These are phyloP conservation scores for Chiloscyllium punctatum DNA, from an alignment of 2,797 vertebrate genomes.

Conservation along the genomic window DNA sequence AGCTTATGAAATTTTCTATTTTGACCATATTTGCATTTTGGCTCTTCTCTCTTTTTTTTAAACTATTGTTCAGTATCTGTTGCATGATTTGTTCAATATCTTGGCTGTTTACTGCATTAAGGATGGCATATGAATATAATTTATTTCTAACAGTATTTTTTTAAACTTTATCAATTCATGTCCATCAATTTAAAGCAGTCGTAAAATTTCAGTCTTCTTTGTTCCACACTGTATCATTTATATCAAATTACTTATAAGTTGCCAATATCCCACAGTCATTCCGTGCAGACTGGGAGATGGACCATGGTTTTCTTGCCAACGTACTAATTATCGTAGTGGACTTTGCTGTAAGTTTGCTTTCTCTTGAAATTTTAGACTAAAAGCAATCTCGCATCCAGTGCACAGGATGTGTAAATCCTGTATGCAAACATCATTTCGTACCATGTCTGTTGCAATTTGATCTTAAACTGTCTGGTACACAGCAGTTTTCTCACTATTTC, in stretches of 20 bases:
- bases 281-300: background rate
- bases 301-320: background rate
- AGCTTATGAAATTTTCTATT: background rate
- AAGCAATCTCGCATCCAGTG: background rate
- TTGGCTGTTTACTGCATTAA: background rate
- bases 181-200: too few relatives aligned
- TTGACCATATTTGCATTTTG: background rate
- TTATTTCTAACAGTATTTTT: too few relatives aligned
- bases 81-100: background rate
- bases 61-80: background rate
- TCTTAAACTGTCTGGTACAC: background rate
- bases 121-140: too few relatives aligned
- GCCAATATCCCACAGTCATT: too few relatives aligned
- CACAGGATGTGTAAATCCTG: background rate
- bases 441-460: background rate
- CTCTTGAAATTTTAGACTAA: background rate
- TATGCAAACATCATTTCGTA: slow-evolving; percentile 1
- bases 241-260: too few relatives aligned
- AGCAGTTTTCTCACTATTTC: background rate
- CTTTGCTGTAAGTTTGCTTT: background rate
- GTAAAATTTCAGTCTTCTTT: too few relatives aligned
- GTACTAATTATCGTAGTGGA: background rate
- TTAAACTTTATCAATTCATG: too few relatives aligned
- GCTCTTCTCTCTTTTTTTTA: background rate
- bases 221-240: too few relatives aligned